Conservation (phyloP, 2,888 invertebrate genomes). For the Pollenia amentaria region DNA sequence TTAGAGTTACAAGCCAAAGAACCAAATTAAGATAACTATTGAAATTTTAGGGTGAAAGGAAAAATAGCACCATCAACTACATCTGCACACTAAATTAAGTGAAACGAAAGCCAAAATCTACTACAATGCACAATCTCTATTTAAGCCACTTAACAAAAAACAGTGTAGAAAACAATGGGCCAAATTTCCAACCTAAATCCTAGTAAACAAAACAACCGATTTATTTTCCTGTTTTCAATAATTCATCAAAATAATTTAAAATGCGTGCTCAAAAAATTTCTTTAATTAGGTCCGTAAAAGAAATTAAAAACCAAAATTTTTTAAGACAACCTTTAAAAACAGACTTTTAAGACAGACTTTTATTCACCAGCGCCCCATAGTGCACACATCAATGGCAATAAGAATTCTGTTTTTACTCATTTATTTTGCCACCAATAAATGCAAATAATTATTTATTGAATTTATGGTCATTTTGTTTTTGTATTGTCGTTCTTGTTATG, state of each 20-base stretch:
- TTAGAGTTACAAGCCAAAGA: neutral
- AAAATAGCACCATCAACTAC: conserved; percentile 41
- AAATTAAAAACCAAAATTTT: no score
- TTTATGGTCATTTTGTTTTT: conserved; percentile 78
- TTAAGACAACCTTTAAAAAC: no score
- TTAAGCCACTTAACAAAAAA: conserved; percentile 58
- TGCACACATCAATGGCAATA: conserved; percentile 23
- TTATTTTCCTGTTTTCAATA: no score
- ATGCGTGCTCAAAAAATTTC: no score
- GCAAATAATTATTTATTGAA: conserved; percentile 83
- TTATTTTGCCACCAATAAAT: conserved; percentile 73
- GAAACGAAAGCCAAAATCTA: conserved; percentile 27
- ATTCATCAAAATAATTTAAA: no score
- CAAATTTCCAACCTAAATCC: no score
- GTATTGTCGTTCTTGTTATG: conserved; percentile 49
- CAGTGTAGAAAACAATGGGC: conserved; percentile 23
- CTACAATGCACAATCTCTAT: conserved; percentile 51
- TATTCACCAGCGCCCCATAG: neutral
- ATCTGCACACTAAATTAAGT: conserved; percentile 36
- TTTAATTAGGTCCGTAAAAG: no score
- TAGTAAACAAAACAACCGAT: no score
- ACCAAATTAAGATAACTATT: neutral
- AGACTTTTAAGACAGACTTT: no score
- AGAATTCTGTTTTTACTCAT: conserved; percentile 48
- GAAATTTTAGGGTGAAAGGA: conserved; percentile 9